phyloP scores from a whole-genome alignment of 37 sponge, comb jelly and placozoan genomes.

The Cladorhizidae sp. region DNA sequence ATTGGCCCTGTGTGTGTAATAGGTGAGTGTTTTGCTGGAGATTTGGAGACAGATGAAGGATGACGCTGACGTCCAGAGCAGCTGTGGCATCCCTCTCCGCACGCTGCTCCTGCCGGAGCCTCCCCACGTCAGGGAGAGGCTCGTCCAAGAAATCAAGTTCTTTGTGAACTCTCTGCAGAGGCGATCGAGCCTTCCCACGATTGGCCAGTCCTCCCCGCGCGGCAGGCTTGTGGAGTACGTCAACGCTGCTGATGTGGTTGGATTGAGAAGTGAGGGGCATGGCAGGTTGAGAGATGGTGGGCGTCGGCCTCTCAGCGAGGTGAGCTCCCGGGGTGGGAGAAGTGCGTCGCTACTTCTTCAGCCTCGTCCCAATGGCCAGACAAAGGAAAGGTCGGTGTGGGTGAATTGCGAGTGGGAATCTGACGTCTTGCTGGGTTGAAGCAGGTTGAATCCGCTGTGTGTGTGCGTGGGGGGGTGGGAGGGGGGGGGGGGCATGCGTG shows the following conservation, averaged over 20 bases:
- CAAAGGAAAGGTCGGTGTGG: background rate
- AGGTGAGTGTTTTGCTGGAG: conserved; percentile 56
- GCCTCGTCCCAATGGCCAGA: background rate
- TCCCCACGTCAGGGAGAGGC: conserved; percentile 60
- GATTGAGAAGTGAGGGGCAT: background rate
- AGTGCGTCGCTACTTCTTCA: conserved; percentile 33
- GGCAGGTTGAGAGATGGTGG: conserved; percentile 23
- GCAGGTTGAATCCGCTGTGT: too few relatives aligned
- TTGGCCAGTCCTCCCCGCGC: background rate
- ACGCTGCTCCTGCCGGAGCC: conserved; percentile 55
- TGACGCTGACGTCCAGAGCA: conserved; percentile 10
- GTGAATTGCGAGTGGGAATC: too few relatives aligned
- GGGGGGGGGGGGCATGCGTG: too few relatives aligned
- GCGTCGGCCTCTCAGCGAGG: conserved; percentile 34
- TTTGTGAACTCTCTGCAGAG: conserved; percentile 42
- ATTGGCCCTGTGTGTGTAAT: background rate
- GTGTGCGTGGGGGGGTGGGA: too few relatives aligned
- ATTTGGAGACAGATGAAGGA: conserved; percentile 54
- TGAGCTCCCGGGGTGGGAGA: conserved; percentile 37
- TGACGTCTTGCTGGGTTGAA: too few relatives aligned
- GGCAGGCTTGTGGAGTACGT: conserved; percentile 6
- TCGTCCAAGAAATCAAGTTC: conserved; percentile 68
- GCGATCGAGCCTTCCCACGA: background rate
- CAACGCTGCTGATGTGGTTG: background rate
- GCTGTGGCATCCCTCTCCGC: background rate